phyloP scores from a whole-genome alignment of 2,888 invertebrate species.

The Thereva unica region DNA sequence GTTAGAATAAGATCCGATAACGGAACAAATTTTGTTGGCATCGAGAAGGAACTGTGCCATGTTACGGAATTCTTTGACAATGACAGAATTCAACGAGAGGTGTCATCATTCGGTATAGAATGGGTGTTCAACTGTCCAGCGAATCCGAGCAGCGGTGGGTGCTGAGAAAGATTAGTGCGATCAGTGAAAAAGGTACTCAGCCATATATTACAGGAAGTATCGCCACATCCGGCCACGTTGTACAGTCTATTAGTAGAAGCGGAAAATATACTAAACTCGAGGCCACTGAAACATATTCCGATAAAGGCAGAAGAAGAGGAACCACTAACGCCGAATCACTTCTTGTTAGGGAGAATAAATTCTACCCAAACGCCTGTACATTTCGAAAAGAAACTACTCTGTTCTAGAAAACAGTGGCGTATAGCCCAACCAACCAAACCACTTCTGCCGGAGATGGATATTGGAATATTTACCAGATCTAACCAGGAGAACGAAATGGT shows the following conservation, averaged over 20 bases:
- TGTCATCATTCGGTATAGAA: neutral
- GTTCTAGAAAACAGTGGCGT: neutral
- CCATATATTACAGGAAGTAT: neutral
- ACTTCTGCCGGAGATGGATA: constrained; percentile 1
- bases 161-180: too few species aligned
- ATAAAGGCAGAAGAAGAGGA: too few species aligned
- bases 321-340: neutral
- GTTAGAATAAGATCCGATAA: constrained; percentile 6
- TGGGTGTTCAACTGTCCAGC: neutral
- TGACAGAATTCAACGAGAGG: neutral
- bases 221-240: too few species aligned
- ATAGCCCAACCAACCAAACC: neutral
- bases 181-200: neutral
- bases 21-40: constrained; percentile 1
- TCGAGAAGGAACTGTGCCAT: neutral
- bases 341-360: neutral
- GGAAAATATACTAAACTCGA: too few species aligned
- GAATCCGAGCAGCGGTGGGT: too few species aligned
- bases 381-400: neutral
- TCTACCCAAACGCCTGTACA: neutral
- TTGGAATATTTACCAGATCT: neutral
- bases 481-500: constrained; percentile 11
- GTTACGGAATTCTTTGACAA: neutral
- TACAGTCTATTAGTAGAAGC: too few species aligned
- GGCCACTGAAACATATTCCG: too few species aligned